Conservation (phyloP, 92 coral and sea anemone species). For the Montipora capitata region DNA sequence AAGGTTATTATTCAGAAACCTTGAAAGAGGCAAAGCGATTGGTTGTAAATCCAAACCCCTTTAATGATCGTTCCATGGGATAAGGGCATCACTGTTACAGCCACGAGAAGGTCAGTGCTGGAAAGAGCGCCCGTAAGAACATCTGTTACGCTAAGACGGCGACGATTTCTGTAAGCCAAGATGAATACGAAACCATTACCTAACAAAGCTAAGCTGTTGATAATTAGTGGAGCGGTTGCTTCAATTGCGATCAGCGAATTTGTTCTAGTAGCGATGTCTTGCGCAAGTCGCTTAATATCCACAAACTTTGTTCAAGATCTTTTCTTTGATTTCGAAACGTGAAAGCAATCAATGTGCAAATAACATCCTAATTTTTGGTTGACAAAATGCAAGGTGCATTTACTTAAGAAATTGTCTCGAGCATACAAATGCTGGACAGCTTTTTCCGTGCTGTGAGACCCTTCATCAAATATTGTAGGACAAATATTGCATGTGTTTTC, state of each 20-base stretch:
- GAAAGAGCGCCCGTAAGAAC: constrained; percentile 44
- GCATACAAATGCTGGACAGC: no score
- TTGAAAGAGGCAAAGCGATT: constrained; percentile 37
- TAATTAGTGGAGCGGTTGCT: constrained; percentile 14
- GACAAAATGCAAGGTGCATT: not conserved
- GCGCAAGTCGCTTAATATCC: constrained; percentile 5
- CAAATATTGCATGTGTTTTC: no score
- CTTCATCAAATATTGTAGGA: no score
- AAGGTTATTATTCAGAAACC: constrained; percentile 56
- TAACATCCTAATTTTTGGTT: no score
- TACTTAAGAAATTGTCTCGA: no score
- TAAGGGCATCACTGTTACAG: constrained; percentile 41
- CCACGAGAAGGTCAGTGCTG: constrained; percentile 41
- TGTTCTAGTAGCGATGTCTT: not conserved
- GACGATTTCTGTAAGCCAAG: constrained; percentile 57
- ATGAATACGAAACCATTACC: constrained; percentile 40
- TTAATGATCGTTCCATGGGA: constrained; percentile 24
- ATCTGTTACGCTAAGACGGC: constrained; percentile 33
- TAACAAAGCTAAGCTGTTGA: constrained; percentile 35
- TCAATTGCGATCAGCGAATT: constrained; percentile 8
- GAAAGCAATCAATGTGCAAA: no score
- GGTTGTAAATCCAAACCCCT: constrained; percentile 31
- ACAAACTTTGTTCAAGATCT: not conserved
- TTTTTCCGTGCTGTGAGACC: no score
- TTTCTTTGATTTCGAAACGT: no score